phyloP scores from a whole-genome alignment of 2,888 invertebrate genomes.

The Mesorhabditis spiculigera region DNA sequence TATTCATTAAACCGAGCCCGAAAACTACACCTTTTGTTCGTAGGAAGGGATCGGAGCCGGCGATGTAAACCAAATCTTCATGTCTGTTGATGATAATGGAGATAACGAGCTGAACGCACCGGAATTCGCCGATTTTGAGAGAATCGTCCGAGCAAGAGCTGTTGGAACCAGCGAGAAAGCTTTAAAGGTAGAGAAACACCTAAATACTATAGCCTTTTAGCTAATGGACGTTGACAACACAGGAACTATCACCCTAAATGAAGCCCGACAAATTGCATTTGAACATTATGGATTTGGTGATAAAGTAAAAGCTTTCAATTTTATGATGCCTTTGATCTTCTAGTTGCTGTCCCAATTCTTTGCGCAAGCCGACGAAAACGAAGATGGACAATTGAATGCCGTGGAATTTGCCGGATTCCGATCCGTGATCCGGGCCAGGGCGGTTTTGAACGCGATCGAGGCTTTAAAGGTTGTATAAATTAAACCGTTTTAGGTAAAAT shows the following conservation, averaged over 20 bases:
- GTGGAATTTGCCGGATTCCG: slow-evolving; percentile 57
- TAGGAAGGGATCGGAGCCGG: slow-evolving; percentile 46
- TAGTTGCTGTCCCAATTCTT: slow-evolving; percentile 50
- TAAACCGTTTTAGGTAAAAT: background rate
- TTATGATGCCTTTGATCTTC: background rate
- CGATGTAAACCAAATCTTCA: slow-evolving; percentile 54
- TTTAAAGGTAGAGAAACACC: slow-evolving; percentile 27
- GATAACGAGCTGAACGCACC: slow-evolving; percentile 56
- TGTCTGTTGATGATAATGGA: slow-evolving; percentile 45
- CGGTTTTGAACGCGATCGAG: slow-evolving; percentile 37
- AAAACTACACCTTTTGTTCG: too few species aligned
- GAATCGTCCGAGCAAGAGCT: slow-evolving; percentile 51
- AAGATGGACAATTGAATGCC: slow-evolving; percentile 51
- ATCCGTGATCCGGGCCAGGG: slow-evolving; percentile 36
- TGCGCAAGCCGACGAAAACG: slow-evolving; percentile 56
- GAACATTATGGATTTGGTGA: slow-evolving; percentile 48
- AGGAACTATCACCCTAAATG: slow-evolving; percentile 51
- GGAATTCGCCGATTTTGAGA: slow-evolving; percentile 53
- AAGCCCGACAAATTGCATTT: slow-evolving; percentile 55
- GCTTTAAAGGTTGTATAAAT: slow-evolving; percentile 21
- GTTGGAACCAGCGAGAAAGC: slow-evolving; percentile 54
- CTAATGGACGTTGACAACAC: slow-evolving; percentile 55
- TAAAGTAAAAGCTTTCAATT: background rate
- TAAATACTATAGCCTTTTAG: slow-evolving; percentile 11
- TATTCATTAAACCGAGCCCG: too few species aligned